Conservation (phyloP, 1,140 invertebrate genomes). For the Heliconius congener region DNA sequence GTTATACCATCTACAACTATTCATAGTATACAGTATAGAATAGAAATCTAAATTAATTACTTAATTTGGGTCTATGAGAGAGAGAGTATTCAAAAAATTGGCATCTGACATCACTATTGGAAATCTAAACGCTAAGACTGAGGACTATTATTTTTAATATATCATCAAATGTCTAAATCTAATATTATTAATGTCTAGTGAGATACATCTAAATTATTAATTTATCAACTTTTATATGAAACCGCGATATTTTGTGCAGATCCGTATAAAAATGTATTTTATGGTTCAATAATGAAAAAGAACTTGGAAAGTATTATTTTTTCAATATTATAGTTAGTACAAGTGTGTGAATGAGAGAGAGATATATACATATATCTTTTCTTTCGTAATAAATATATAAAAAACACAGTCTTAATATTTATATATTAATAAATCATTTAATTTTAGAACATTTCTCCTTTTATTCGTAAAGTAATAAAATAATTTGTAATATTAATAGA, state of each 20-base stretch:
- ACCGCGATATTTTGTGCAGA: conserved; percentile 2
- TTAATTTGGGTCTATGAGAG: conserved; percentile 5
- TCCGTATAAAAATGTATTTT: not conserved
- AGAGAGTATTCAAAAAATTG: conserved; percentile 18
- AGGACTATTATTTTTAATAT: not conserved
- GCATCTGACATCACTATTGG: conserved; percentile 27
- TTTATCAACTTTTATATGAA: conserved; percentile 1
- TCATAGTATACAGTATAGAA: not conserved
- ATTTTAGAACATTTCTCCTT: too few relatives aligned
- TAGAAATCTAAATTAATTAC: not conserved
- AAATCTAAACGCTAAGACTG: conserved; percentile 18
- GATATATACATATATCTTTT: not conserved
- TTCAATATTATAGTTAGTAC: not conserved
- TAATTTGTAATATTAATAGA: too few relatives aligned
- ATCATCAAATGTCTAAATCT: conserved; percentile 9
- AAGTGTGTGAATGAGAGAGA: not conserved
- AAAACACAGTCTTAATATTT: not conserved
- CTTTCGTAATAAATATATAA: not conserved
- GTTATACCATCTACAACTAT: not conserved
- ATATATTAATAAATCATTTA: not conserved
- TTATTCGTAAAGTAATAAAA: too few relatives aligned
- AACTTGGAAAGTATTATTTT: not conserved
- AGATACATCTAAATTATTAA: conserved; percentile 22
- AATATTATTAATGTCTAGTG: conserved; percentile 25
- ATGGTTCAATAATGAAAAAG: not conserved